These are phyloP conservation scores for Mesocentrotus franciscanus DNA, from an alignment of 53 echinoderm and acorn worm genomes.

Conservation along the genomic window DNA sequence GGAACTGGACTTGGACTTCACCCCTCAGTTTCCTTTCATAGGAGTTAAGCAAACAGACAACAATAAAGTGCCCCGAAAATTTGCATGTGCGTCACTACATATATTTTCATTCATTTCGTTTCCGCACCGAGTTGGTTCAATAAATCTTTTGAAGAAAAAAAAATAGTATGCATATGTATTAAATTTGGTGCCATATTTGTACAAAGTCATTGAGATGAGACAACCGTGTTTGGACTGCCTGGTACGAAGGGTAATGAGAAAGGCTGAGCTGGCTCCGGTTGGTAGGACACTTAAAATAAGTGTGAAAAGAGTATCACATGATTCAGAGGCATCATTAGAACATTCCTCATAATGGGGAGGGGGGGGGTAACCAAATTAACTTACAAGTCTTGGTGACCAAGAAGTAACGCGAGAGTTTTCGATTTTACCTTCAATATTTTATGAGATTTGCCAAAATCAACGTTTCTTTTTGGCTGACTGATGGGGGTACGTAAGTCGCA, in stretches of 20 bases:
- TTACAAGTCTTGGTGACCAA: too few relatives aligned
- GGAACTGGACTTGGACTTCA: not conserved
- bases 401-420: too few relatives aligned
- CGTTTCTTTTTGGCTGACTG: too few relatives aligned
- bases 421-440: too few relatives aligned
- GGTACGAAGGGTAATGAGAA: not conserved
- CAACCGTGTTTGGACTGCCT: not conserved
- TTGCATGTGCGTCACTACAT: not conserved
- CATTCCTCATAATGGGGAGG: not conserved
- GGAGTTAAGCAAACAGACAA: conserved; percentile 7
- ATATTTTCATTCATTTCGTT: not conserved
- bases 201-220: not conserved
- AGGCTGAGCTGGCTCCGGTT: not conserved
- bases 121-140: not conserved
- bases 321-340: not conserved
- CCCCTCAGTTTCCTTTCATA: not conserved
- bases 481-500: too few relatives aligned
- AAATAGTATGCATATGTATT: not conserved
- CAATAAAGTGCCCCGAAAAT: not conserved
- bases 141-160: not conserved
- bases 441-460: too few relatives aligned
- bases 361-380: not conserved
- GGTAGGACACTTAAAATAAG: not conserved
- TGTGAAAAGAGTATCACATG: too few relatives aligned
- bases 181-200: not conserved